phyloP scores from a whole-genome alignment of 92 coral and sea anemone species.

The Palythoa grandis region DNA sequence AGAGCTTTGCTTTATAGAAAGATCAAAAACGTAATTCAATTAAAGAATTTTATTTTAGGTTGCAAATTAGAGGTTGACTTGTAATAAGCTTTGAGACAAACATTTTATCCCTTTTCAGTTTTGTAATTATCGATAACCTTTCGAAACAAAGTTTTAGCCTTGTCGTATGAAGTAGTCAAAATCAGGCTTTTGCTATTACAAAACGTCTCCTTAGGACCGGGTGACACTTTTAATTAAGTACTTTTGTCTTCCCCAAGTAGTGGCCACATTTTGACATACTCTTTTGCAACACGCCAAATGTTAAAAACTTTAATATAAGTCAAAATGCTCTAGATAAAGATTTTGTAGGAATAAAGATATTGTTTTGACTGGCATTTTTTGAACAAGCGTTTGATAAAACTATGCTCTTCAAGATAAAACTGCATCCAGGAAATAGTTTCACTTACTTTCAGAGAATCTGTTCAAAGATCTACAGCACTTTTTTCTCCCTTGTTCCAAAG shows the following conservation, averaged over 20 bases:
- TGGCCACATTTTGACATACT: not conserved
- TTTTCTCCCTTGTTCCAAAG: constrained; percentile 3
- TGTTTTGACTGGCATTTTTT: not conserved
- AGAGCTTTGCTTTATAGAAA: not conserved
- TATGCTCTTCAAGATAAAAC: not conserved
- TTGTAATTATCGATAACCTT: too few relatives aligned
- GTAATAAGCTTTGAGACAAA: too few relatives aligned
- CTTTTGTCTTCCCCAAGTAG: not conserved
- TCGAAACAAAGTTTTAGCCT: too few relatives aligned
- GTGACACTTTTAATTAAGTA: constrained; percentile 34
- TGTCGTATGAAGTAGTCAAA: too few relatives aligned
- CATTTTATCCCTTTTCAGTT: too few relatives aligned
- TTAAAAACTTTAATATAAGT: not conserved
- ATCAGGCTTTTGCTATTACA: too few relatives aligned
- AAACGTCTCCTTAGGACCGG: not conserved
- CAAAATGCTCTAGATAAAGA: not conserved
- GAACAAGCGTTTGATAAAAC: not conserved
- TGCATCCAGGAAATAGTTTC: not conserved
- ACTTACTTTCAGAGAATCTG: constrained; percentile 27
- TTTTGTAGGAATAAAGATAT: not conserved
- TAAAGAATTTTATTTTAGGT: not conserved
- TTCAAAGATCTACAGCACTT: not conserved
- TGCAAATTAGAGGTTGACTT: too few relatives aligned
- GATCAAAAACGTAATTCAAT: constrained; percentile 10
- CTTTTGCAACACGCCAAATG: not conserved